Evolutionary conservation across 2,888 invertebrate species (phyloP), one percentile per base, ranked within the genome.

Genomic region (Malachius bipustulatus): DNA sequence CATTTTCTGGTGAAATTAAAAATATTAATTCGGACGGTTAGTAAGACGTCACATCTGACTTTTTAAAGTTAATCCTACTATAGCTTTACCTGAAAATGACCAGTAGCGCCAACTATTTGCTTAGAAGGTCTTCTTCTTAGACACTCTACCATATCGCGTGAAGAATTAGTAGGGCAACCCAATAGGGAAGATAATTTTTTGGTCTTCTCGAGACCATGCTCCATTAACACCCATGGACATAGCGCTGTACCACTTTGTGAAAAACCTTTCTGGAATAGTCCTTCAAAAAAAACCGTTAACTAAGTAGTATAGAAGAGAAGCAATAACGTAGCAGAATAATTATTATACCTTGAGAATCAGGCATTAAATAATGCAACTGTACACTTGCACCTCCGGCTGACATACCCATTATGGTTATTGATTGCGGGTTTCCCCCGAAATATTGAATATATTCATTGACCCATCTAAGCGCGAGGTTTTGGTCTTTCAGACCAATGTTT

Each of bases 331-430:
- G 24, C 8, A 24, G 9, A 24, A 8, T 24, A 24, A 24, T 24
- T 24, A 8, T 8, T 9, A 8, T 9, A 24, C 24, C 9, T 24
- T 24, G 24, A 24, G 24, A 24, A 8, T 9, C 24, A 8, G 24
- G 9, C 8, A 9, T 24, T 24, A 24, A 9, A 8, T n/a, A n/a
- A 41, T 81, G 82, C 44, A 77, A 72, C 53, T 81, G 78, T 0
- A 76, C 77, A 44, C 80, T 75, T 2, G 73, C 77, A 24, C 73
- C 80, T 0, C 82, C 82, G 0, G 82, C 75, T 2, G 80, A 80
- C 48, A 70, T 67, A 2, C 82, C 82, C 1, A 71, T 55, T 2
- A 82, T 51, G 0, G 77, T 75, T 14, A 81, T 66, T 40, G 71
- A 71, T 29, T 72, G 66, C 2, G 77, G 70, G 60, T 81, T 70